A percentile compares a stretch with the other conserved stretches of the same genome.
phyloP scores from a whole-genome alignment of 2,888 invertebrate species.

The Unio pictorum region DNA sequence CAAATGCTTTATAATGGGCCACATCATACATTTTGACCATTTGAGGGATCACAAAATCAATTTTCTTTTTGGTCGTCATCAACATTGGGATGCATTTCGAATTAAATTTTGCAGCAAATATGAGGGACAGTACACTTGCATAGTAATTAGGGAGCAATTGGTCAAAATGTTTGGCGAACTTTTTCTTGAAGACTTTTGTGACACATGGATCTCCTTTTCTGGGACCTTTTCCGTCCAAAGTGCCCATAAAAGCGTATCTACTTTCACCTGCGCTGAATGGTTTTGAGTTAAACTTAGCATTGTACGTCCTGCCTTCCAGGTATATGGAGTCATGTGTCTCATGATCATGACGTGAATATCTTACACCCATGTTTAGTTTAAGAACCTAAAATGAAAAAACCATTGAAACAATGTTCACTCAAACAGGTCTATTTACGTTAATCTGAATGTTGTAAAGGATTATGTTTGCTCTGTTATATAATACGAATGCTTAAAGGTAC shows the following conservation, averaged over 20 bases:
- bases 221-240: slow-evolving; percentile 31
- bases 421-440: too few relatives aligned
- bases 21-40: slow-evolving; percentile 14
- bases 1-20: slow-evolving; percentile 7
- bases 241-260: slow-evolving; percentile 34
- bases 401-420: too few relatives aligned
- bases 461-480: too few relatives aligned
- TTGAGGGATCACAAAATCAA: slow-evolving; percentile 21
- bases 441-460: too few relatives aligned
- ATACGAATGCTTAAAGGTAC: too few relatives aligned
- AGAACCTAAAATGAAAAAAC: too few relatives aligned
- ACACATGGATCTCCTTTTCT: slow-evolving; percentile 32
- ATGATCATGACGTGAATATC: too few relatives aligned
- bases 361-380: too few relatives aligned
- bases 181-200: slow-evolving; percentile 33
- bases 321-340: too few relatives aligned
- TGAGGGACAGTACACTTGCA: slow-evolving; percentile 26
- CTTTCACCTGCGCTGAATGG: slow-evolving; percentile 34
- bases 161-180: slow-evolving; percentile 6
- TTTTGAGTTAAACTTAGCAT: slow-evolving; percentile 31
- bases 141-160: slow-evolving; percentile 29
- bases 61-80: slow-evolving; percentile 15
- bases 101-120: slow-evolving; percentile 24
- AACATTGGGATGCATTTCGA: slow-evolving; percentile 16
- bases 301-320: slow-evolving; percentile 13